Conservation (phyloP, 2,113 vertebrate genomes). For the Indicator indicator region DNA sequence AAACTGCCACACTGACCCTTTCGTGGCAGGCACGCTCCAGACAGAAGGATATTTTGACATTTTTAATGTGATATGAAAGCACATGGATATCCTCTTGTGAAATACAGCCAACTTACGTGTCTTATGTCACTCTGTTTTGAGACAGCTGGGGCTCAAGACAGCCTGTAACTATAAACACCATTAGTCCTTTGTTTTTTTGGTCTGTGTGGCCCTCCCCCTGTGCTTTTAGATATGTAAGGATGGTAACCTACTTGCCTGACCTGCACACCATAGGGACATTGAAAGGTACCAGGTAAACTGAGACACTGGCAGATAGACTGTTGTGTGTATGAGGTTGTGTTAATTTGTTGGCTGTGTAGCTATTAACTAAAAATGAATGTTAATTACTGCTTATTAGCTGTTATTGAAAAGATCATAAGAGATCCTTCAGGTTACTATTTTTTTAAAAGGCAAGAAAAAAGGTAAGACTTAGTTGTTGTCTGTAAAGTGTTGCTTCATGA, state of each 20-base stretch:
- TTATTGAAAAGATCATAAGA: not conserved
- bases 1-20: not conserved
- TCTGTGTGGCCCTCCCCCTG: not conserved
- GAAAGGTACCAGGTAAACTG: not conserved
- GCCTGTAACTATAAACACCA: constrained; percentile 43
- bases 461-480: not conserved
- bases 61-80: constrained; percentile 46
- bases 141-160: constrained; percentile 48
- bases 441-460: not conserved
- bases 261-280: fast-evolving
- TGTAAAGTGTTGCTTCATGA: not conserved
- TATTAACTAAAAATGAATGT: not conserved
- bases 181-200: not conserved
- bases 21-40: not conserved
- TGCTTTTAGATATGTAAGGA: not conserved
- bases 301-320: not conserved
- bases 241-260: not conserved
- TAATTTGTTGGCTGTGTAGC: not conserved
- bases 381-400: not conserved
- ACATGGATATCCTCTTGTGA: constrained; percentile 36
- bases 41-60: constrained; percentile 47
- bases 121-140: constrained; percentile 59
- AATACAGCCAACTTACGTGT: constrained; percentile 23
- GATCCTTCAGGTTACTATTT: not conserved
- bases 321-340: not conserved